phyloP scores from a whole-genome alignment of 1,140 invertebrate species.

The Zaprionus davidi region DNA sequence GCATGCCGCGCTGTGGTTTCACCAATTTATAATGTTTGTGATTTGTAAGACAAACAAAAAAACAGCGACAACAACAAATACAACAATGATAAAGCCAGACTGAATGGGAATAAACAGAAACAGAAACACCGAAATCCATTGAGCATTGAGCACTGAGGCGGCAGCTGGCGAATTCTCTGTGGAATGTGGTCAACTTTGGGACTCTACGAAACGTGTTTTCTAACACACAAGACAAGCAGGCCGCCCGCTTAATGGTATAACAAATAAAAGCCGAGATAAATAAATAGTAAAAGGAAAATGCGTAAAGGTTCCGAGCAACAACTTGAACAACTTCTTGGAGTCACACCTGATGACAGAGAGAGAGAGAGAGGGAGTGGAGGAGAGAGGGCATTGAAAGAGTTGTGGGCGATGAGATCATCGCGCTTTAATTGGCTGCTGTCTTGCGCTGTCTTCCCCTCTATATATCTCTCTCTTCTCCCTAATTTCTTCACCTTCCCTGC shows the following conservation, averaged over 20 bases:
- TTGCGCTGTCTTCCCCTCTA: not conserved
- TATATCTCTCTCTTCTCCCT: not conserved
- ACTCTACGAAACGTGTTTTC: constrained; percentile 71
- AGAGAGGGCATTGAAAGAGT: constrained; percentile 31
- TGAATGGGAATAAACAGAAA: constrained; percentile 48
- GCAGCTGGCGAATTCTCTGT: constrained; percentile 74
- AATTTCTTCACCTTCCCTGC: not conserved
- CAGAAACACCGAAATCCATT: constrained; percentile 35
- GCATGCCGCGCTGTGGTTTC: constrained; percentile 45
- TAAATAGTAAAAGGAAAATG: constrained; percentile 82
- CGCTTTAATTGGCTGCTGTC: constrained; percentile 69
- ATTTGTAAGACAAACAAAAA: constrained; percentile 76
- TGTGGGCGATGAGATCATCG: constrained; percentile 78
- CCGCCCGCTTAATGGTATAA: constrained; percentile 71
- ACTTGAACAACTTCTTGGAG: constrained; percentile 3
- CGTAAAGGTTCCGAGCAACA: constrained; percentile 58
- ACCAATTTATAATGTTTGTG: constrained; percentile 75
- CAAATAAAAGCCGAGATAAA: constrained; percentile 78
- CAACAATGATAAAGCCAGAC: not conserved
- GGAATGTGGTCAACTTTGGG: constrained; percentile 53
- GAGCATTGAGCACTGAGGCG: constrained; percentile 9
- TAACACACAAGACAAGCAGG: constrained; percentile 30
- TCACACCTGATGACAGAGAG: constrained; percentile 58
- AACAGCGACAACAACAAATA: constrained; percentile 10
- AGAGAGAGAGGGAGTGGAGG: not conserved